phyloP scores from a whole-genome alignment of 2,888 invertebrate species.

The Antheraea yamamai region DNA sequence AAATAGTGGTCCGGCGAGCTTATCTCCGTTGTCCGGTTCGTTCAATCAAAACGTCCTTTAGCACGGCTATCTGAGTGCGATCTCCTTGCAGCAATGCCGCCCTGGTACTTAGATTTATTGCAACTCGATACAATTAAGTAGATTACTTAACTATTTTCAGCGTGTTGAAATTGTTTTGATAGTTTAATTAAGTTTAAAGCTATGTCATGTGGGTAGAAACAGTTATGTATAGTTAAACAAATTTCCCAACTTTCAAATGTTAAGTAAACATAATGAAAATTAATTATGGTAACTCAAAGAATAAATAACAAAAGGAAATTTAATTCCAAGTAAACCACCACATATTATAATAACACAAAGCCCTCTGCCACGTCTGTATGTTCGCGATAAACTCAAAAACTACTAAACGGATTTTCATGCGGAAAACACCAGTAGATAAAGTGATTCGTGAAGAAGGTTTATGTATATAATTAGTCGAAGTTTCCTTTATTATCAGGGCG shows the following conservation, averaged over 20 bases:
- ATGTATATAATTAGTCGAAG: too few species aligned
- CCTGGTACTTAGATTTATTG: slow-evolving; percentile 69
- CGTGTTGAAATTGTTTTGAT: slow-evolving; percentile 20
- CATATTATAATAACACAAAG: too few species aligned
- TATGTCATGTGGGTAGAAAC: background rate
- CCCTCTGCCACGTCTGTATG: too few species aligned
- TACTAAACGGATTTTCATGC: too few species aligned
- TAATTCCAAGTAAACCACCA: too few species aligned
- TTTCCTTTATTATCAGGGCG: too few species aligned
- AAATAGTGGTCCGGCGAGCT: slow-evolving; percentile 64
- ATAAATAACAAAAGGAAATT: too few species aligned
- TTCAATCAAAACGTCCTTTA: slow-evolving; percentile 80
- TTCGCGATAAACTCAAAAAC: too few species aligned
- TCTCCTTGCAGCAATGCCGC: slow-evolving; percentile 65
- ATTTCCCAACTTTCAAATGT: background rate
- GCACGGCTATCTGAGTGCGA: slow-evolving; percentile 63
- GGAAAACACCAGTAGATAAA: too few species aligned
- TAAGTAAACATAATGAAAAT: background rate
- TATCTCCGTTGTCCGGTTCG: slow-evolving; percentile 75
- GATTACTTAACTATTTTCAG: slow-evolving; percentile 26
- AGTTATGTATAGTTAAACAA: background rate
- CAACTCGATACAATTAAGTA: slow-evolving; percentile 54
- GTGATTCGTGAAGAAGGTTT: too few species aligned
- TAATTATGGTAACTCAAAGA: too few species aligned
- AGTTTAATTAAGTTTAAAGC: slow-evolving; percentile 14